Percentiles rank a stretch among this genome's conserved stretches.
These are phyloP conservation scores for Myrmophylax atrothorax DNA, from an alignment of 2,113 vertebrate genomes.

Conservation along the genomic window DNA sequence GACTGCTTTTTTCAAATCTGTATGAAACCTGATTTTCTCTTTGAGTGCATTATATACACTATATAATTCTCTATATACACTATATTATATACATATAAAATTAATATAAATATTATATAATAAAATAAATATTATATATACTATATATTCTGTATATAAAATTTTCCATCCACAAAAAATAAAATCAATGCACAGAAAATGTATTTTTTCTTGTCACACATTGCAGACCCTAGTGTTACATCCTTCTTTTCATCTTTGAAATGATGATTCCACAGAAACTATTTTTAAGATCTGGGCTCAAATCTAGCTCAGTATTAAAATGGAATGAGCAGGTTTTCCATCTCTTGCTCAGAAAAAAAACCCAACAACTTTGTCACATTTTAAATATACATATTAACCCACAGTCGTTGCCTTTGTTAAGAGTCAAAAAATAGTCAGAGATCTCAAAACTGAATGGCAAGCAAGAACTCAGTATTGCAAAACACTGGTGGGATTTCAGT, in stretches of 20 bases:
- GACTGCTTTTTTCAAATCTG: background rate
- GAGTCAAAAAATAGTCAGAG: background rate
- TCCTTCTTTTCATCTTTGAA: background rate
- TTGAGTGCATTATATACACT: background rate
- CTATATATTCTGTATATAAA: background rate
- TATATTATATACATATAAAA: too few species aligned
- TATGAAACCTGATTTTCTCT: background rate
- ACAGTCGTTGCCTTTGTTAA: fast-evolving
- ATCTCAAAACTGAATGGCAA: background rate
- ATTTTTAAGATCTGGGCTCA: background rate
- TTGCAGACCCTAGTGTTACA: background rate
- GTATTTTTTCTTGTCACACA: background rate
- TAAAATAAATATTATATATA: too few species aligned
- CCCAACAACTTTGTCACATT: background rate
- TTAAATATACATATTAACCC: background rate
- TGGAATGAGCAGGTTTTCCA: background rate
- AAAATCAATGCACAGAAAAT: background rate
- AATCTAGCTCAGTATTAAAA: background rate
- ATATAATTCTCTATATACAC: too few species aligned
- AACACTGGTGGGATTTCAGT: background rate
- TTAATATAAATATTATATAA: too few species aligned
- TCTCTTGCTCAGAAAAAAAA: background rate
- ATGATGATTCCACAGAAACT: background rate
- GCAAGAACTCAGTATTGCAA: background rate
- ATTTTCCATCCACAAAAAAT: background rate